Base-by-base conservation (phyloP, 2,797 vertebrate species). In the Diplodus puntazzo region DNA sequence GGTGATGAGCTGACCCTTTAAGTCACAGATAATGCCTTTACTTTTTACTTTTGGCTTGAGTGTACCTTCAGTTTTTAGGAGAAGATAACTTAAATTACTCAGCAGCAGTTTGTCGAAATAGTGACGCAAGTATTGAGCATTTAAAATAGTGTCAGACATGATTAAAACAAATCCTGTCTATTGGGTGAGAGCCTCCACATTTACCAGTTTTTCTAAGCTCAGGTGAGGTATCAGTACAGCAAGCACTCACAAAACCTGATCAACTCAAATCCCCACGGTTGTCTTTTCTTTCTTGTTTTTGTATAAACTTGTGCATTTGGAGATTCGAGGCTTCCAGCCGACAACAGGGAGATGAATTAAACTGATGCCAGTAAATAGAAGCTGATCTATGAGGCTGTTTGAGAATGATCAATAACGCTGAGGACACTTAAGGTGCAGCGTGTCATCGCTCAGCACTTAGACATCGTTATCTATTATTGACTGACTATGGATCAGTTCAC, bases 381-480 rank as follows among this genome's bases (percentile, higher is more conserved):
- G 14, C 68, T 73, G 71, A 81, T 79, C 66, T 55, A 80, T 82
- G 61, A 75, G 58, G 77, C 69, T 59, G 64, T 77, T 75, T 72
- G 82, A 73, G 57, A 34, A 23, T 79, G 79, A 90, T 93, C 84
- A 59, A 87, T 91, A 89, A 65, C 71, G 71, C 72, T 71, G 73
- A 66, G 60, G 78, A 88, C 67, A 81, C 77, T 62, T 71, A 10
- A 77, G 65, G 73, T 83, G 83, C 71, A 77, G 70, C 62, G 43
- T 83, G 81, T 86, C 78, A 82, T 84, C 49, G 80, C 86, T 86
- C 82, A 81, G 83, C 84, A 85, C 87, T 92, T 86, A 87, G 75
- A 80, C 72, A 63, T 82, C 83, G 81, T 89, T 88, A 93, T 89
- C 85, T 83, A 73, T 87, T 88, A 92, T 90, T 75, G 89, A 88